Base-by-base conservation (phyloP, 2,113 vertebrate species). In the Dascyllus trimaculatus region DNA sequence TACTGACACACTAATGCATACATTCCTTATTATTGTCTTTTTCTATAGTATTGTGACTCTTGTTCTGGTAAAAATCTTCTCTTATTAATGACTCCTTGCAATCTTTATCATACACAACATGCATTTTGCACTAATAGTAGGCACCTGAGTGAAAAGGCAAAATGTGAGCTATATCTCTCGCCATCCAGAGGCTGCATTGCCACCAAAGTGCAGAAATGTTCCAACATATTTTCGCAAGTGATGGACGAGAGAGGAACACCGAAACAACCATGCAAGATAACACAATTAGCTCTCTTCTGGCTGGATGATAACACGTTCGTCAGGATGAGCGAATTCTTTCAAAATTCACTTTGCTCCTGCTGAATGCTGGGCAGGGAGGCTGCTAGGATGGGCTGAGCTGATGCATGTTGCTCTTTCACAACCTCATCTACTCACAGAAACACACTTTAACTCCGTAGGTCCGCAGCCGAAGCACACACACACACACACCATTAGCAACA, bases 311-410 rank as follows among this genome's bases (percentile, higher is more conserved):
- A 45, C 4, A 15, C 6, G 49, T 59, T 49, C 21, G 48, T 43
- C 43, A 72, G 35, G 57, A 56, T 9, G 64, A 2, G 19, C 43
- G 68, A 71, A 22, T 72, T 80, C 59, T 75, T 89, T 73, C 53
- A 73, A 63, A 82, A 68, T 58, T 68, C 63, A 24, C 19, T 22
- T 66, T 66, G 13, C 25, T 0, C 8, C 52, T 17, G 46, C 40
- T 2, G 58, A 74, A 62, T 3, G 1, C 52, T 0, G 24, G n/a
- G 43, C 3, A 4, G 26, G 21, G 48, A 66, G 45, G 61, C 60
- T 61, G 68, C 49, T 71, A 10, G 53, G 29, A 46, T 67, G 49
- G 35, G 70, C n/a, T 61, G 51, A 49, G 58, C 58, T 40, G 49
- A 60, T 62, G 24, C 14, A 1, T n/a, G 61, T 11, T 32, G 35